Conservation (phyloP, 2,888 invertebrate genomes). For the Allophyes oxyacanthae region DNA sequence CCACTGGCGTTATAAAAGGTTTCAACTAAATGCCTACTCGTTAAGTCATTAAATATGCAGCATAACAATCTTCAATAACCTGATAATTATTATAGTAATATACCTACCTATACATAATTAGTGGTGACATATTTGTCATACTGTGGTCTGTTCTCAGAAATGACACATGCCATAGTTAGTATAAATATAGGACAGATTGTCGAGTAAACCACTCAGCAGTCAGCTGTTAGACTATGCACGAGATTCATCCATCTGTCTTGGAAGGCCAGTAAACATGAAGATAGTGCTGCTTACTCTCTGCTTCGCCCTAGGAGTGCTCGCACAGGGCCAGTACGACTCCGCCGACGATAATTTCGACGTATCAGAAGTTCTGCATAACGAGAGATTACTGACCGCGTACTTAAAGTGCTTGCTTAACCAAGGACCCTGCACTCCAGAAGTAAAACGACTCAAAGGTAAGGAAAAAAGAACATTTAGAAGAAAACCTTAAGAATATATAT, state of each 20-base stretch:
- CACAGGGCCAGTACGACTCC: slow-evolving; percentile 88
- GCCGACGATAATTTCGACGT: slow-evolving; percentile 91
- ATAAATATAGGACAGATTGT: slow-evolving; percentile 62
- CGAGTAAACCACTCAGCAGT: slow-evolving; percentile 52
- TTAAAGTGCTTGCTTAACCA: slow-evolving; percentile 91
- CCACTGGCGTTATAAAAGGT: slow-evolving; percentile 9
- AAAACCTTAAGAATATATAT: slow-evolving; percentile 11
- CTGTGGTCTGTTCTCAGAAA: slow-evolving; percentile 52
- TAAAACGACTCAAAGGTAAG: slow-evolving; percentile 92
- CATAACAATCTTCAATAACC: slow-evolving; percentile 54
- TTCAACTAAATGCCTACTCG: slow-evolving; percentile 20
- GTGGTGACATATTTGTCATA: slow-evolving; percentile 59
- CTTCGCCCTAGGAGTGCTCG: slow-evolving; percentile 64
- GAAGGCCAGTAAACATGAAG: slow-evolving; percentile 65
- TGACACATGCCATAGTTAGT: slow-evolving; percentile 49
- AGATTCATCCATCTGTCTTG: slow-evolving; percentile 26
- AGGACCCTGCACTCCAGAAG: slow-evolving; percentile 92
- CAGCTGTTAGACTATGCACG: slow-evolving; percentile 26
- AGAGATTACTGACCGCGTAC: slow-evolving; percentile 91
- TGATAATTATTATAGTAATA: slow-evolving; percentile 54
- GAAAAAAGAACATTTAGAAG: background rate
- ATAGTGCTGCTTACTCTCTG: slow-evolving; percentile 64
- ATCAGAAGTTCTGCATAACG: slow-evolving; percentile 91
- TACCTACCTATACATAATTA: slow-evolving; percentile 56
- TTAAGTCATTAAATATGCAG: slow-evolving; percentile 41